Base-by-base conservation (phyloP, 2,113 vertebrate species). In the Malurus alboscapulatus region DNA sequence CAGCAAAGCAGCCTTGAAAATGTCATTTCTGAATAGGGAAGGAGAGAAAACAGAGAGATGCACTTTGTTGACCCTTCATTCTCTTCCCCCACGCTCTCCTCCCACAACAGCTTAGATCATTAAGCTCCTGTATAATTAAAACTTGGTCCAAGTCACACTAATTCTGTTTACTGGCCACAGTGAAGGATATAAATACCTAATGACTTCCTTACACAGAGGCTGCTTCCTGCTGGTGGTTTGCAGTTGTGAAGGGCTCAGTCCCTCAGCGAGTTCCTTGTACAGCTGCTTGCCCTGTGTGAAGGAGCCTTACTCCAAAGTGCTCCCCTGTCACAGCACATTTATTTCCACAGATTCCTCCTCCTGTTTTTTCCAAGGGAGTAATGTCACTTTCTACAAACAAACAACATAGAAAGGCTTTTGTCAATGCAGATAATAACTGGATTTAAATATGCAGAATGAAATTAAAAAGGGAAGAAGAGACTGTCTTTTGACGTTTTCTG, bases 121-220 rank as follows among this genome's bases (percentile, higher is more conserved):
- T 97, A 97, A 97, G 80, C 91, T 95, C 75, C 96, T 76, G 78
- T 97, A 93, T 98, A 97, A 98, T 98, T 98, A 97, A 97, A 95
- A 90, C 96, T 96, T 96, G 84, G 94, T 97, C 96, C 96, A 97
- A 97, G 97, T 95, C 91, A 71, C 84, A 91, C 94, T 96, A 96
- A 94, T 92, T 96, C 80, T 96, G 95, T 96, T 95, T 97, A 94
- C 92, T 89, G 96, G 95, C 97, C 97, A 80, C 97, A 96, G 90
- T 27, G 85, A 91, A 90, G 92, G 76, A 90, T 97, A 98, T 97
- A 98, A 97, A 98, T 98, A 98, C 92, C 96, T 96, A 95, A 91
- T 96, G 92, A 62, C 94, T 93, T 94, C 96, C 90, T 96, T 91
- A 87, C 95, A 94, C 87, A 94, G 96, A 96, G 94, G 79, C 93